Evolutionary conservation across 2,797 vertebrate genomes (phyloP).

Genomic region (Calcarius lapponicus): DNA sequence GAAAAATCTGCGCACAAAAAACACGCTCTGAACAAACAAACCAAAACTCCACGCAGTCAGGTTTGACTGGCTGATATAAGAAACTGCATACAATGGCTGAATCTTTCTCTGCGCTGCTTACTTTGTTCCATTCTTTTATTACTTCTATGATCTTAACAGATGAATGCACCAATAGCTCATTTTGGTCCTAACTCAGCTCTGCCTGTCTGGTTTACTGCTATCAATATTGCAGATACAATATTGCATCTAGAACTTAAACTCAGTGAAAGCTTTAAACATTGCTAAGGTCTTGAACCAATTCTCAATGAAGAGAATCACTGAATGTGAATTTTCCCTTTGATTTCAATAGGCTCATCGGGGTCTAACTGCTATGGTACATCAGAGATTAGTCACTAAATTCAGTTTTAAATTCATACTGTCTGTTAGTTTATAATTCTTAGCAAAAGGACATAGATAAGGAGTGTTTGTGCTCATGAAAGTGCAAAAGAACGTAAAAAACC

Average conservation of each 20-base stretch:
- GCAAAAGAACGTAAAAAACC: neutral
- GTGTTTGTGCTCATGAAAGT: neutral
- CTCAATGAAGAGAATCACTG: neutral
- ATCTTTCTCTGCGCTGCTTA: neutral
- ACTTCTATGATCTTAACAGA: conserved; percentile 30
- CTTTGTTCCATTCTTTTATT: neutral
- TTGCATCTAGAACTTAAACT: neutral
- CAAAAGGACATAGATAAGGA: neutral
- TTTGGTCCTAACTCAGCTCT: neutral
- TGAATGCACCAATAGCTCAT: conserved; percentile 19
- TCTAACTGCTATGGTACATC: neutral
- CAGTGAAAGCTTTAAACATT: neutral
- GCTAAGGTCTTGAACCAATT: neutral
- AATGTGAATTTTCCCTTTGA: neutral
- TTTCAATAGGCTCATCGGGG: neutral
- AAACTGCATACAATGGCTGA: neutral
- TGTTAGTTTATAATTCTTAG: neutral
- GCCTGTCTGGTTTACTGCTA: neutral
- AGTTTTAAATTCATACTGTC: neutral
- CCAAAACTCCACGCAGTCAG: neutral
- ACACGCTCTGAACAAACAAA: rapidly evolving
- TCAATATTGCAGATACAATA: neutral
- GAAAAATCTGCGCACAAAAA: neutral
- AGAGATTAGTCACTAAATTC: neutral
- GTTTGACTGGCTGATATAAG: neutral